phyloP scores from a whole-genome alignment of 2,113 vertebrate genomes.

The Psephotus haematonotus region DNA sequence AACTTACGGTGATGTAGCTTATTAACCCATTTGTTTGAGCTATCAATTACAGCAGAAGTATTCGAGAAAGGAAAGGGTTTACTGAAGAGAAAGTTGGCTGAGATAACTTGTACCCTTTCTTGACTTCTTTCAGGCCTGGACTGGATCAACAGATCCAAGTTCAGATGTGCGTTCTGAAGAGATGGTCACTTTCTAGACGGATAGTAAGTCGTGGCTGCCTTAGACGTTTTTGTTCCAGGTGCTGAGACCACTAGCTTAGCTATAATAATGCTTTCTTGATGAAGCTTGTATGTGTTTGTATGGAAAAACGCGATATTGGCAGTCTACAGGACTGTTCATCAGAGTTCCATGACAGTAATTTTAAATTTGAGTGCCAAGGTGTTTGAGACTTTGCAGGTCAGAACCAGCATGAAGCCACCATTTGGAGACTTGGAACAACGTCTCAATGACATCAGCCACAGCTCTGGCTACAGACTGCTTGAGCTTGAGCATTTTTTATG shows the following conservation, averaged over 20 bases:
- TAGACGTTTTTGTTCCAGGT: background rate
- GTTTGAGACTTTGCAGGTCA: background rate
- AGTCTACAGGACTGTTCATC: background rate
- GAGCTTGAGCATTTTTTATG: background rate
- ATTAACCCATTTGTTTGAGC: background rate
- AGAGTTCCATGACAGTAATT: background rate
- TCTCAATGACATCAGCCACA: background rate
- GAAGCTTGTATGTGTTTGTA: background rate
- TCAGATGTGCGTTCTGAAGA: background rate
- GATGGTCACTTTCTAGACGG: background rate
- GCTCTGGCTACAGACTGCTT: background rate
- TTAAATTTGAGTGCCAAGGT: background rate
- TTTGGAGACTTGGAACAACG: background rate
- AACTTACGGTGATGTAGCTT: background rate
- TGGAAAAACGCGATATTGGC: background rate
- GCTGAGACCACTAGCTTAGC: background rate
- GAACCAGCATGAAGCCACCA: background rate
- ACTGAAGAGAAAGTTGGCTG: background rate
- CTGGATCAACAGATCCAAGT: background rate
- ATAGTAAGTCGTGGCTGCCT: rapidly evolving
- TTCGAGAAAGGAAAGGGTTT: background rate
- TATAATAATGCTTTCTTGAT: background rate
- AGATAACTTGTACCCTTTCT: background rate
- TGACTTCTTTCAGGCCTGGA: background rate
- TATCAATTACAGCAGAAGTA: background rate